phyloP scores from a whole-genome alignment of 1,140 invertebrate genomes.

The Eriocheir sinensis region DNA sequence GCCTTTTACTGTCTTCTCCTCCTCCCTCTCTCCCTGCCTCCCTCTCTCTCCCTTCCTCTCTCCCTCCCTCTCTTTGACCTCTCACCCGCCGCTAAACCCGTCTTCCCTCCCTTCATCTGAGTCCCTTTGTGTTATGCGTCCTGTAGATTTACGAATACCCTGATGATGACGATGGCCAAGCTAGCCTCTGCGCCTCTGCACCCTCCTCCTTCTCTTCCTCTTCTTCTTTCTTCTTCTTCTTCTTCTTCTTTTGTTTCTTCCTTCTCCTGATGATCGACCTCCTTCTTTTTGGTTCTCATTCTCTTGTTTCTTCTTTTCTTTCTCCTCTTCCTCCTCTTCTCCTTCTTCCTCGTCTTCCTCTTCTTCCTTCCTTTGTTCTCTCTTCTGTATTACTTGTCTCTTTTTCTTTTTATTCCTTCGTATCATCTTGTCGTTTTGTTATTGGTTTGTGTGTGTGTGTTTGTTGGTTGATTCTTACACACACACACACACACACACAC shows the following conservation, averaged over 20 bases:
- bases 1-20: neutral
- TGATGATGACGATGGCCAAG: neutral
- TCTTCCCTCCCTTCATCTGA: neutral
- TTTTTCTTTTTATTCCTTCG: too few species aligned
- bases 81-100: too few species aligned
- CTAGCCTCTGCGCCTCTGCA: too few species aligned
- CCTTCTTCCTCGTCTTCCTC: constrained; percentile 44
- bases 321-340: constrained; percentile 42
- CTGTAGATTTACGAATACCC: neutral
- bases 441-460: too few species aligned
- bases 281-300: neutral
- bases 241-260: neutral
- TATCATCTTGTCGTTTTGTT: too few species aligned
- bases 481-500: too few species aligned
- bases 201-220: constrained; percentile 15
- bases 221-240: neutral
- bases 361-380: constrained; percentile 28
- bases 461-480: too few species aligned
- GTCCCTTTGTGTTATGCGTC: constrained; percentile 13
- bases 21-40: neutral
- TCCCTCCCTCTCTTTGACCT: too few species aligned
- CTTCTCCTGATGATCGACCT: neutral
- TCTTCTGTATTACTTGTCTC: too few species aligned
- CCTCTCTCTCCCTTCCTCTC: neutral
- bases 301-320: neutral